These are phyloP conservation scores for Halichondria panicea DNA, from an alignment of 37 sponge, comb jelly and placozoan species.

Conservation along the genomic window DNA sequence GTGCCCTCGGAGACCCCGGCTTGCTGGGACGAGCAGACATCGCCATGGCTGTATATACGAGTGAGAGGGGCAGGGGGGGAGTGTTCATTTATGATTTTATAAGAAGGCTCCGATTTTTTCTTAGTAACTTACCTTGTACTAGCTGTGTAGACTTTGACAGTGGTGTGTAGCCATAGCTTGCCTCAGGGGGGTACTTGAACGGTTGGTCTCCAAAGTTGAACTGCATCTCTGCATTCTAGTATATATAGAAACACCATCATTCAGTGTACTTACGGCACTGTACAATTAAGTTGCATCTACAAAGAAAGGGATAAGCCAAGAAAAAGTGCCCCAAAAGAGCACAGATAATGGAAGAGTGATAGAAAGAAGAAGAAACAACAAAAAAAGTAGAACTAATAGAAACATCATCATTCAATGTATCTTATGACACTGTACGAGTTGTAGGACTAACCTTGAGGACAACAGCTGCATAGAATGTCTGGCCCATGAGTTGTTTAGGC, in stretches of 20 bases:
- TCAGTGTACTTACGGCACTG: no score
- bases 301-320: no score
- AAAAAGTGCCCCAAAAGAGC: no score
- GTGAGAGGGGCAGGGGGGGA: neutral
- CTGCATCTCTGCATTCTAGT: conserved; percentile 86
- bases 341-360: no score
- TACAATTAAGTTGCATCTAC: no score
- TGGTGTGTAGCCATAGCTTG: conserved; percentile 27
- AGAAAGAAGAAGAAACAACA: no score
- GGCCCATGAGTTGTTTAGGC: conserved; percentile 50
- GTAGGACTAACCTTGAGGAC: conserved; percentile 74
- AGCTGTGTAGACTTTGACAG: conserved; percentile 51
- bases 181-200: conserved; percentile 67
- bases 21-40: neutral
- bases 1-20: conserved; percentile 42
- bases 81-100: neutral
- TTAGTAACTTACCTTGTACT: conserved; percentile 9
- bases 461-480: conserved; percentile 89
- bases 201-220: conserved; percentile 91
- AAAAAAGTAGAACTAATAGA: no score
- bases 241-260: no score
- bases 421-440: no score
- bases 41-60: neutral
- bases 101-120: neutral
- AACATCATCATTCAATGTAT: no score